phyloP scores from a whole-genome alignment of 2,113 vertebrate genomes.

The Thunnus maccoyii region DNA sequence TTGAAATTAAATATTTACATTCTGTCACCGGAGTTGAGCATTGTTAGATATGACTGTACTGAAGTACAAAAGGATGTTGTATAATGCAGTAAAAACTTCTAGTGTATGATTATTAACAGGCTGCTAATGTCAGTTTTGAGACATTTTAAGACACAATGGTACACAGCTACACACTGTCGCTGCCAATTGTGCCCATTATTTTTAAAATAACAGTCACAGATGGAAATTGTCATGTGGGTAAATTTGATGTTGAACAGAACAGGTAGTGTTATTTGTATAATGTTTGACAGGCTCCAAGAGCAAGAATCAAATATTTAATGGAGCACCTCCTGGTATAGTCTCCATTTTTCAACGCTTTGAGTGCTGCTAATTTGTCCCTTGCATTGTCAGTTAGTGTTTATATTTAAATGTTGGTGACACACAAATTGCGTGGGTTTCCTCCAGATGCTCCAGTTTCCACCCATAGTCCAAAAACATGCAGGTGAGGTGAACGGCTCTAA shows the following conservation, averaged over 20 bases:
- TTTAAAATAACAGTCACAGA: slow-evolving; percentile 30
- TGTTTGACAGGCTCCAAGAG: slow-evolving; percentile 44
- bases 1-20: slow-evolving; percentile 86
- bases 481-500: background rate
- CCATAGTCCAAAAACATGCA: slow-evolving; percentile 16
- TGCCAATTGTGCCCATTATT: slow-evolving; percentile 22
- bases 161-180: slow-evolving; percentile 1
- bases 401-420: slow-evolving; percentile 40
- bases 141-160: slow-evolving; percentile 9
- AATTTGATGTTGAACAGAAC: slow-evolving; percentile 19
- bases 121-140: slow-evolving; percentile 40
- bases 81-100: slow-evolving; percentile 18
- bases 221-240: slow-evolving; percentile 23
- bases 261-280: slow-evolving; percentile 38
- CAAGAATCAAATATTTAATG: slow-evolving; percentile 53
- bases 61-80: slow-evolving; percentile 38
- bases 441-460: slow-evolving; percentile 32
- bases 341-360: slow-evolving; percentile 34
- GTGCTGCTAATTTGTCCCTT: slow-evolving; percentile 48
- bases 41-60: slow-evolving; percentile 62
- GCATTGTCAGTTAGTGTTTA: slow-evolving; percentile 42
- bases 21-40: slow-evolving; percentile 74
- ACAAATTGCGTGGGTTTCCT: slow-evolving; percentile 20
- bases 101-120: slow-evolving; percentile 33
- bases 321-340: slow-evolving; percentile 30